phyloP scores from a whole-genome alignment of 2,888 invertebrate species.

The Cosmorhoe ocellata region DNA sequence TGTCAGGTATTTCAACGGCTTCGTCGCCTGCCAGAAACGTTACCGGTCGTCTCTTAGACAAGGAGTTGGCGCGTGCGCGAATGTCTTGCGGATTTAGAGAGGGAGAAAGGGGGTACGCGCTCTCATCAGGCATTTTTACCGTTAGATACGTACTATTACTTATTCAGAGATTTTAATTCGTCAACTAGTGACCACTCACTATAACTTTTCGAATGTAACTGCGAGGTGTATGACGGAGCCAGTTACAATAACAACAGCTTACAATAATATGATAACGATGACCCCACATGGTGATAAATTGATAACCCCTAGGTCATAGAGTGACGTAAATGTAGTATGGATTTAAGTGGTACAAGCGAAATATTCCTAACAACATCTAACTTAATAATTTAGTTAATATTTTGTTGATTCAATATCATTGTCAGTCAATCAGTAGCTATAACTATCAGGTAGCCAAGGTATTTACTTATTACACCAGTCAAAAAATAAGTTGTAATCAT shows the following conservation, averaged over 20 bases:
- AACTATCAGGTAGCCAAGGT: too few relatives aligned
- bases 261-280: slow-evolving; percentile 50
- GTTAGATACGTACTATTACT: slow-evolving; percentile 1
- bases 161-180: slow-evolving; percentile 1
- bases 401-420: too few relatives aligned
- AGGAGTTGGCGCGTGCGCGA: slow-evolving; percentile 83
- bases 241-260: slow-evolving; percentile 50
- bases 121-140: slow-evolving; percentile 82
- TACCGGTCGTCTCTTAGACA: slow-evolving; percentile 64
- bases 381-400: too few relatives aligned
- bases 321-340: slow-evolving; percentile 59
- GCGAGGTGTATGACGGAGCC: slow-evolving; percentile 34
- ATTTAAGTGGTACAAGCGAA: slow-evolving; percentile 15
- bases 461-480: too few relatives aligned
- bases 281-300: slow-evolving; percentile 63
- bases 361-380: too few relatives aligned
- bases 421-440: too few relatives aligned
- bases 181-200: slow-evolving; percentile 32
- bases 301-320: slow-evolving; percentile 64
- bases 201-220: slow-evolving; percentile 44
- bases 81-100: slow-evolving; percentile 76
- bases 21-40: slow-evolving; percentile 65
- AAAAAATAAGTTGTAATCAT: too few relatives aligned
- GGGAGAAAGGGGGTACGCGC: slow-evolving; percentile 78
- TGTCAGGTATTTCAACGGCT: slow-evolving; percentile 73